phyloP scores from a whole-genome alignment of 1,140 invertebrate genomes.

The Scylla paramamosain region DNA sequence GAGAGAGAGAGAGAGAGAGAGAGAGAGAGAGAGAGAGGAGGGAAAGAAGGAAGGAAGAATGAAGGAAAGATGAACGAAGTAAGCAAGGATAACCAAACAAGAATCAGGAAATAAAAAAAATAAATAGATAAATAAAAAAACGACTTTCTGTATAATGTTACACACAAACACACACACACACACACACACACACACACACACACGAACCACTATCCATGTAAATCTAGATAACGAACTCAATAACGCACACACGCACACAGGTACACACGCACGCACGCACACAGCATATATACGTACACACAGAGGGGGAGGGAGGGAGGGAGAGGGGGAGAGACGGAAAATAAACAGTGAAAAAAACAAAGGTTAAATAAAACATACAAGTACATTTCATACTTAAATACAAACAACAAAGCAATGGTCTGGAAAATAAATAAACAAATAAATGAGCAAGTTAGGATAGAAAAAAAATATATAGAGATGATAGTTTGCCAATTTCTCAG shows the following conservation, averaged over 20 bases:
- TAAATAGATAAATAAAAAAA: neutral
- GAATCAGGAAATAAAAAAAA: neutral
- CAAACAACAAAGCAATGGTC: too few species aligned
- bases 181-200: too few species aligned
- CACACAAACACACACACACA: neutral
- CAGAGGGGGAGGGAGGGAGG: neutral
- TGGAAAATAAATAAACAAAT: too few species aligned
- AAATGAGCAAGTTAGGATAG: too few species aligned
- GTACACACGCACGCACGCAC: neutral
- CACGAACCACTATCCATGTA: neutral
- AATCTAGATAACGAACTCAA: slow-evolving; percentile 14
- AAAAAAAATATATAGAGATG: too few species aligned
- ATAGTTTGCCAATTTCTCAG: too few species aligned
- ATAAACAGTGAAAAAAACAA: neutral
- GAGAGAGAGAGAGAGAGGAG: too few species aligned
- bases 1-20: too few species aligned
- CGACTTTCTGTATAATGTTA: neutral
- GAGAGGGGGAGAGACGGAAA: neutral
- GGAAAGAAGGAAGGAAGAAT: too few species aligned
- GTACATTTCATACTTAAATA: too few species aligned
- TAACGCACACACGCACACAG: neutral
- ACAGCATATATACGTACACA: neutral
- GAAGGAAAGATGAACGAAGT: too few species aligned
- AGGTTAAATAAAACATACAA: too few species aligned
- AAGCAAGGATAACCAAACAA: neutral